A percentile compares a stretch with the other conserved stretches of the same genome.
These are phyloP conservation scores for Mystacornis crossleyi DNA, from an alignment of 2,113 vertebrate species.

Conservation along the genomic window DNA sequence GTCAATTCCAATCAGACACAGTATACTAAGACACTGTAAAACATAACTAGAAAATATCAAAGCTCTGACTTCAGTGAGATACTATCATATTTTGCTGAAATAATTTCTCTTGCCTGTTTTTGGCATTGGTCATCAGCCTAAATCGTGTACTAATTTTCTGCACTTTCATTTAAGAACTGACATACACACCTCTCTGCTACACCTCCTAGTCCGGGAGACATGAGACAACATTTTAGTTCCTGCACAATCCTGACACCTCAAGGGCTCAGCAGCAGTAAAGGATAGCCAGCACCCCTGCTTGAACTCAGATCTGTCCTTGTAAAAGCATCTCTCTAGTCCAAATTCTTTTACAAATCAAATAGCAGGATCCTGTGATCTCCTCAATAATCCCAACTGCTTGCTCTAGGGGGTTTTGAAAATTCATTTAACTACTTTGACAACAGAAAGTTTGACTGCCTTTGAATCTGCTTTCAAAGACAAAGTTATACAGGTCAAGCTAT, in stretches of 20 bases:
- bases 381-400: constrained; percentile 9
- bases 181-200: fast-evolving
- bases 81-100: neutral
- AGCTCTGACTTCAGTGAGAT: neutral
- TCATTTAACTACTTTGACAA: constrained; percentile 16
- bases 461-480: constrained; percentile 50
- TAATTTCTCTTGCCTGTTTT: neutral
- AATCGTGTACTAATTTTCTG: neutral
- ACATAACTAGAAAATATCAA: neutral
- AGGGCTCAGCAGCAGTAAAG: neutral
- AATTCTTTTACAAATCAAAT: neutral
- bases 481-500: constrained; percentile 35
- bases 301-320: neutral
- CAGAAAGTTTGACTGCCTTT: constrained; percentile 49
- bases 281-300: neutral
- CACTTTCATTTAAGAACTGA: neutral
- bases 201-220: neutral
- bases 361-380: neutral
- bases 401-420: neutral
- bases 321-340: neutral
- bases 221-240: neutral
- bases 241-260: neutral
- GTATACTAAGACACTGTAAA: neutral
- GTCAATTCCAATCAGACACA: neutral
- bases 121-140: neutral